These are phyloP conservation scores for Pterobdella sp. DNA, from an alignment of 2,888 invertebrate genomes.

Conservation along the genomic window DNA sequence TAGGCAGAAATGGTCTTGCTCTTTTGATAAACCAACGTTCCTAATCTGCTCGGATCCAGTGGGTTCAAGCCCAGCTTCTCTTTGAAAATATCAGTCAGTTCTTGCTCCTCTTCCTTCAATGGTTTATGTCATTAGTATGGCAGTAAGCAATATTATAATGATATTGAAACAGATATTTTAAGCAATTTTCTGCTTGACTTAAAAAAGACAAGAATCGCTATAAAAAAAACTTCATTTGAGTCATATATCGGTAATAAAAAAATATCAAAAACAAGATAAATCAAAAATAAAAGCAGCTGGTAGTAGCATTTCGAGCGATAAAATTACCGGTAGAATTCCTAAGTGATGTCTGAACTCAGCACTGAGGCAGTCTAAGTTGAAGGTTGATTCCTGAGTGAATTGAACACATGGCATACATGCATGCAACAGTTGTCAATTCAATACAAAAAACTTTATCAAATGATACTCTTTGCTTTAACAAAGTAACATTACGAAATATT, in stretches of 20 bases:
- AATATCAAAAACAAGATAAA: background rate
- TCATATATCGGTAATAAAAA: background rate
- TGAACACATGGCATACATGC: background rate
- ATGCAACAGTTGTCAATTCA: background rate
- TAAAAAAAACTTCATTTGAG: background rate
- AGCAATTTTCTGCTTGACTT: background rate
- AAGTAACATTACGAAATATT: background rate
- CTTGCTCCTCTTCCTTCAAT: slow-evolving; percentile 30
- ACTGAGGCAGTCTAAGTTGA: slow-evolving; percentile 32
- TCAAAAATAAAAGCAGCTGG: too few species aligned
- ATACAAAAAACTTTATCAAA: background rate
- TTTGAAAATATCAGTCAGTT: slow-evolving; percentile 30
- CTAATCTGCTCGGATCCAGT: slow-evolving; percentile 19
- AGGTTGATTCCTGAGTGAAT: background rate
- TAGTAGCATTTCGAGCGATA: background rate
- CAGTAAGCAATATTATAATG: too few species aligned
- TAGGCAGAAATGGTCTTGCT: slow-evolving; percentile 16
- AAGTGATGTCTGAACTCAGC: slow-evolving; percentile 35
- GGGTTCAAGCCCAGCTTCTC: slow-evolving; percentile 19
- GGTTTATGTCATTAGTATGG: too few species aligned
- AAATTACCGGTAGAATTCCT: slow-evolving; percentile 34
- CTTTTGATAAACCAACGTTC: slow-evolving; percentile 14
- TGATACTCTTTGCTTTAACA: background rate
- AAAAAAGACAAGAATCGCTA: background rate
- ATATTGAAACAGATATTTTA: background rate